Conservation (phyloP, 2,888 invertebrate genomes). For the Pseudococcus jackbeardsleyi region DNA sequence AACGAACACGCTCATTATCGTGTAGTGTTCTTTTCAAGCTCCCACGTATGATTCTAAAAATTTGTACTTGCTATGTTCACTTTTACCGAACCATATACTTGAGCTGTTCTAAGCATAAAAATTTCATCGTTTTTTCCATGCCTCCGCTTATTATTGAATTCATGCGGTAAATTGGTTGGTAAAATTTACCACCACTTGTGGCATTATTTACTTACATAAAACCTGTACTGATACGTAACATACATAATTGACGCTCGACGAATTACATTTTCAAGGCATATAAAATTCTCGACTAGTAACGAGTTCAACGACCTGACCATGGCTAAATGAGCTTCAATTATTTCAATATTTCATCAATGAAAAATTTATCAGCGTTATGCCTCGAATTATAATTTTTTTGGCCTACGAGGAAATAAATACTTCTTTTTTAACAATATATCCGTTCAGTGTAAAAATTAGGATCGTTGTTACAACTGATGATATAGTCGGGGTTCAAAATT, state of each 20-base stretch:
- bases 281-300: neutral
- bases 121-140: neutral
- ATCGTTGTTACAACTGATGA: neutral
- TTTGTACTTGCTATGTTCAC: neutral
- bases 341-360: constrained; percentile 12
- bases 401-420: neutral
- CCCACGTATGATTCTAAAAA: neutral
- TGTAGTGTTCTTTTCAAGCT: neutral
- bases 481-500: neutral
- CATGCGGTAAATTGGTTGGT: constrained; percentile 25
- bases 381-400: neutral
- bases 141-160: constrained; percentile 14
- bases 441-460: neutral
- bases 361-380: neutral
- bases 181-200: constrained; percentile 8
- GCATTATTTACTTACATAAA: neutral
- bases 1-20: constrained; percentile 9
- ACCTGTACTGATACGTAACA: neutral
- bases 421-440: neutral
- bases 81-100: neutral
- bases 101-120: neutral
- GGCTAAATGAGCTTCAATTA: constrained; percentile 17
- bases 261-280: neutral
- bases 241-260: neutral
- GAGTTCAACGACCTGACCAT: neutral